phyloP scores from a whole-genome alignment of 1,140 invertebrate species.

The Bicyclus anynana region DNA sequence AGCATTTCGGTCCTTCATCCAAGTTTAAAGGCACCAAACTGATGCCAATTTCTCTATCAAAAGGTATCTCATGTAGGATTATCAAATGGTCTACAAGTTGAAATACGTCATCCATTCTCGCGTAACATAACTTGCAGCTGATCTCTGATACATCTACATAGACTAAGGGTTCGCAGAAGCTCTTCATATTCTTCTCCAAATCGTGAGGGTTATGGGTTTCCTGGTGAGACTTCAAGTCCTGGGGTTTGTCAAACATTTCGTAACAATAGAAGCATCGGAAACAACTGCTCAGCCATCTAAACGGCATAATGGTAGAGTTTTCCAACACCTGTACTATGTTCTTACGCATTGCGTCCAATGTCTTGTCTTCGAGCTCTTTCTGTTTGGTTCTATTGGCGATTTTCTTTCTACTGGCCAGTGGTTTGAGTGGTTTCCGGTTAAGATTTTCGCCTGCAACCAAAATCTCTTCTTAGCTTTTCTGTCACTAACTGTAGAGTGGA shows the following conservation, averaged over 20 bases:
- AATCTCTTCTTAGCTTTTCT: slow-evolving; percentile 42
- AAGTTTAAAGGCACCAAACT: slow-evolving; percentile 34
- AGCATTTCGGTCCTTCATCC: slow-evolving; percentile 32
- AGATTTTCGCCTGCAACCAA: slow-evolving; percentile 40
- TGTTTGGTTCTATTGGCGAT: slow-evolving; percentile 2
- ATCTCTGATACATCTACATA: slow-evolving; percentile 37
- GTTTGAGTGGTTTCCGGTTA: slow-evolving; percentile 10
- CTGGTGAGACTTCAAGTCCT: slow-evolving; percentile 28
- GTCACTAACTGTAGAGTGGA: no score
- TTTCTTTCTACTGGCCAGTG: not conserved
- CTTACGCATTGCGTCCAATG: slow-evolving; percentile 27
- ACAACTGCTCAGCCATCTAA: slow-evolving; percentile 39
- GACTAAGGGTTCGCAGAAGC: slow-evolving; percentile 17
- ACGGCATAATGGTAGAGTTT: slow-evolving; percentile 42
- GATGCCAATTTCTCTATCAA: slow-evolving; percentile 24
- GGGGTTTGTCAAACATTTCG: slow-evolving; percentile 31
- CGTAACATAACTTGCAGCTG: slow-evolving; percentile 32
- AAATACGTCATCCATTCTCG: slow-evolving; percentile 21
- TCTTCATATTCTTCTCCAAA: slow-evolving; percentile 13
- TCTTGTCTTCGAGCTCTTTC: slow-evolving; percentile 3
- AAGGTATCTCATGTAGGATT: slow-evolving; percentile 21
- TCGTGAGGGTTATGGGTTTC: slow-evolving; percentile 9
- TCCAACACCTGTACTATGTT: slow-evolving; percentile 35
- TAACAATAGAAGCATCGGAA: slow-evolving; percentile 55
- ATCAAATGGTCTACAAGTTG: slow-evolving; percentile 32